Percentiles rank a stretch among this genome's conserved stretches.
Evolutionary conservation across 2,888 invertebrate genomes (phyloP).

Genomic region (Pinctada fucata): DNA sequence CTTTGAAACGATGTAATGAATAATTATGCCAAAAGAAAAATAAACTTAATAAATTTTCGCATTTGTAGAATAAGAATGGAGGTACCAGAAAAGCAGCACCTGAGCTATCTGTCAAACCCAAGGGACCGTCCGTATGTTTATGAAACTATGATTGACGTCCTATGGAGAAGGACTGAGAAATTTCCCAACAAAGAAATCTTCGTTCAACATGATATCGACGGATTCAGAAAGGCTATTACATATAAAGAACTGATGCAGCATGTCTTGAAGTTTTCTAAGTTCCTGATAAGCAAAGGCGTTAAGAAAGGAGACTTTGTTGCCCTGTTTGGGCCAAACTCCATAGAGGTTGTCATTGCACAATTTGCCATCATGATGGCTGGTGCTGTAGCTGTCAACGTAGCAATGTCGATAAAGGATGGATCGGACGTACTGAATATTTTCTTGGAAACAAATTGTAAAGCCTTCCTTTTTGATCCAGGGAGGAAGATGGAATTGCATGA

Average conservation of each 20-base stretch:
- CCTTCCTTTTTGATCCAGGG: constrained; percentile 20
- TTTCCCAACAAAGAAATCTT: constrained; percentile 18
- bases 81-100: not conserved
- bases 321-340: constrained; percentile 25
- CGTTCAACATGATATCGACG: constrained; percentile 12
- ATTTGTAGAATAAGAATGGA: not conserved
- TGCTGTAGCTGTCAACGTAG: constrained; percentile 19
- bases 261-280: constrained; percentile 10
- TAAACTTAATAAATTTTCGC: no score
- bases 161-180: not conserved
- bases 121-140: constrained; percentile 10
- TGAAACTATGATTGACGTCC: constrained; percentile 4
- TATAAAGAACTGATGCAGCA: constrained; percentile 4
- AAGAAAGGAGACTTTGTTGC: constrained; percentile 22
- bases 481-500: not conserved
- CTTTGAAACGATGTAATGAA: no score
- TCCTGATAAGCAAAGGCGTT: constrained; percentile 17
- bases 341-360: constrained; percentile 21
- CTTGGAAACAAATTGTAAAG: constrained; percentile 8
- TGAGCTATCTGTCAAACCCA: constrained; percentile 20
- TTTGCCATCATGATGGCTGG: constrained; percentile 25
- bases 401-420: constrained; percentile 13
- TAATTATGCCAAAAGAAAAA: no score
- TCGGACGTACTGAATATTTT: constrained; percentile 7
- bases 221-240: not conserved